Percentiles rank a stretch among this genome's conserved stretches.
Conservation (phyloP, 2,888 invertebrate genomes). For the Nymphalis polychloros region DNA sequence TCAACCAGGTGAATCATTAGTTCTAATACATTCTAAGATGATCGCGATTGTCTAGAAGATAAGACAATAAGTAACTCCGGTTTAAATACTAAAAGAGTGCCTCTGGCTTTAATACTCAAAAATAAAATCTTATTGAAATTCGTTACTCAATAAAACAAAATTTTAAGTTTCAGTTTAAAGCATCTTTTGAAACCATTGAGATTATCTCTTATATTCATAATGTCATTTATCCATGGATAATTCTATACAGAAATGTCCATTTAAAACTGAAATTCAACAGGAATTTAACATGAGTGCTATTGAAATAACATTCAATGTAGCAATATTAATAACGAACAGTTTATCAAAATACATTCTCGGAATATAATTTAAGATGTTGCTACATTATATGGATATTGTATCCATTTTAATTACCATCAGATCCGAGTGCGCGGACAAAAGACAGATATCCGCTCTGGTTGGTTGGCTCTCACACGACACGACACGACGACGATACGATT, state of each 20-base stretch:
- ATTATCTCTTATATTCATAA: neutral
- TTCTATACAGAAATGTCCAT: slow-evolving; percentile 18
- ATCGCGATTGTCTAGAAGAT: too few species aligned
- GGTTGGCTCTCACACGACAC: slow-evolving; percentile 40
- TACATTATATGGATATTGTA: slow-evolving; percentile 47
- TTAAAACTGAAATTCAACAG: slow-evolving; percentile 14
- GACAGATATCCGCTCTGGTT: slow-evolving; percentile 60
- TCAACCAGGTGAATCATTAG: too few species aligned
- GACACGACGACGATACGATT: slow-evolving; percentile 40
- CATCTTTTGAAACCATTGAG: slow-evolving; percentile 18
- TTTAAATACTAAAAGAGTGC: too few species aligned
- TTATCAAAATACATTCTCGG: neutral
- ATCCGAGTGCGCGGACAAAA: slow-evolving; percentile 64
- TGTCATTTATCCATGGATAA: neutral
- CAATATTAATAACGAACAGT: slow-evolving; percentile 12
- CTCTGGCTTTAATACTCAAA: too few species aligned
- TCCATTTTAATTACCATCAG: slow-evolving; percentile 73
- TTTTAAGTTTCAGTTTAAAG: neutral
- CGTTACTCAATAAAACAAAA: too few species aligned
- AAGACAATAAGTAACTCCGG: too few species aligned
- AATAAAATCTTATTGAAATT: too few species aligned
- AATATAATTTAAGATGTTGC: neutral
- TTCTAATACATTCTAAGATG: too few species aligned
- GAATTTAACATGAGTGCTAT: slow-evolving; percentile 10
- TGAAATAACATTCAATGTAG: slow-evolving; percentile 26